phyloP scores from a whole-genome alignment of 2,797 vertebrate genomes.

The Neosilurus hyrtlii region DNA sequence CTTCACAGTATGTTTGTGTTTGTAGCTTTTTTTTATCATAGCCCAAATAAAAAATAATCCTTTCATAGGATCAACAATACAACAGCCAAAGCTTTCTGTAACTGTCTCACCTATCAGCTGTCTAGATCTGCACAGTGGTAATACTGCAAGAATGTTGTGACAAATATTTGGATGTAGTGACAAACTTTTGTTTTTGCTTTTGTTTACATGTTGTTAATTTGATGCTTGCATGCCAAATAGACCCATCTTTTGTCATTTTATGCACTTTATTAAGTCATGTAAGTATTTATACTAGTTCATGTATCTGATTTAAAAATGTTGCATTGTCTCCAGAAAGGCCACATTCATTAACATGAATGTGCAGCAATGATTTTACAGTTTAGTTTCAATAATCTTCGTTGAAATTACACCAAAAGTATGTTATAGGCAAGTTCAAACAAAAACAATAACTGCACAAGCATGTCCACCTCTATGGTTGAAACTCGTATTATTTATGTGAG shows the following conservation, averaged over 20 bases:
- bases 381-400: neutral
- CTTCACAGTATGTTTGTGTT: neutral
- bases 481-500: neutral
- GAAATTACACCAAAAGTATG: neutral
- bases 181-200: conserved; percentile 65
- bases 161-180: conserved; percentile 63
- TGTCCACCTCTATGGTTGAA: neutral
- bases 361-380: neutral
- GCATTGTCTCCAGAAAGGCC: neutral
- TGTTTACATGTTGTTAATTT: conserved; percentile 72
- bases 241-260: neutral
- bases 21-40: conserved; percentile 3
- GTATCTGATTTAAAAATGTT: neutral
- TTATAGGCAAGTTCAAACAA: neutral
- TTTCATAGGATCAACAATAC: neutral
- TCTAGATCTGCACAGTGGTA: conserved; percentile 51
- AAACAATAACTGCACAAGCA: neutral
- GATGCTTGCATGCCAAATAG: conserved; percentile 59
- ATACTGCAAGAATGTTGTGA: conserved; percentile 47
- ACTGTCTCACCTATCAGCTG: conserved; percentile 48
- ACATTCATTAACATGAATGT: neutral
- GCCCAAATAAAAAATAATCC: conserved; percentile 17
- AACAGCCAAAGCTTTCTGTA: conserved; percentile 41
- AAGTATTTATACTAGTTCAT: neutral
- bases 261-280: neutral